Evolutionary conservation across 2,113 vertebrate species (phyloP), one percentile per base, ranked within the genome.

Genomic region (Muntiacus reevesi): DNA sequence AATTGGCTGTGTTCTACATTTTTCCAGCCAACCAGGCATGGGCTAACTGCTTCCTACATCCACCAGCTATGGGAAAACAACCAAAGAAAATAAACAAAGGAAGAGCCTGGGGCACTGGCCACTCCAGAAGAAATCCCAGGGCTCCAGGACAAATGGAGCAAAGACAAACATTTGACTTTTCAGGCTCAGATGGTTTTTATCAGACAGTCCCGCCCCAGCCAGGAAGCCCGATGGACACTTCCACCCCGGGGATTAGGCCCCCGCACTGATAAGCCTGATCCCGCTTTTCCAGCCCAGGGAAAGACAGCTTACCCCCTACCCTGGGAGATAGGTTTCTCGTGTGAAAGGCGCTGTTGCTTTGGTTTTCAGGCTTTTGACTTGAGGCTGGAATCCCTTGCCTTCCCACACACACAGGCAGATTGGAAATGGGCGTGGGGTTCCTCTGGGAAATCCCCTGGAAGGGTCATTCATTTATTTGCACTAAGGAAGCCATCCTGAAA

Each of bases 41-140:
- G 82, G 25, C 97, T 81, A 47, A 89, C 92, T 76, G 76, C 81
- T 92, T 96, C 79, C 96, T 97, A 45, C 40, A 64, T 79, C 89
- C 91, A 96, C 94, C 95, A 89, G 57, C 93, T 79, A 27, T 97
- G 97, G 96, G 96, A 97, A 98, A 97, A 76, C 28, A 30, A 96
- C 95, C 96, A 98, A 97, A 95, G 93, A 97, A 98, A 98, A 96
- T 40, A 97, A 98, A 97, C 96, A 97, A 79, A 97, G 98, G 96
- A 98, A 98, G 87, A 95, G 96, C 94, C 74, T 30, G 81, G 45
- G 97, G 96, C 97, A 81, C 27, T 92, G 54, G 82, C 95, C 86
- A 93, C 94, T 96, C 85, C 86, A 96, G 81, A 57, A 89, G 97
- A 97, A 97, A 96, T 97, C 97, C 98, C 98, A 98, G 97, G 93